Percentiles rank a stretch among this genome's conserved stretches.
phyloP scores from a whole-genome alignment of 2,888 invertebrate species.

The Rhorus exstirpatorius region DNA sequence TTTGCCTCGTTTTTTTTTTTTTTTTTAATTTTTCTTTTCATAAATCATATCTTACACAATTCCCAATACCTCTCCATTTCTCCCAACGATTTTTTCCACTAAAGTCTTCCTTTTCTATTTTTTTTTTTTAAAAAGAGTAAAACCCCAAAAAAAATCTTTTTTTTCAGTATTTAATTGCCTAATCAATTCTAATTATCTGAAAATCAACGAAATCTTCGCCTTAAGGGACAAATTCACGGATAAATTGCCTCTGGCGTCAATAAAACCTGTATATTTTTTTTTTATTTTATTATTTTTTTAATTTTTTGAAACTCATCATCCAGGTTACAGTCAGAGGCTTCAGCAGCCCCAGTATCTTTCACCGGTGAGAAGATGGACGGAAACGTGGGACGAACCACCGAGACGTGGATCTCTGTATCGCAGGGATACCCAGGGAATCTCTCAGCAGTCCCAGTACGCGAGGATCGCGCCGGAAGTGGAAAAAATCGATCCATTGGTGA shows the following conservation, averaged over 20 bases:
- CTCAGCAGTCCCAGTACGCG: slow-evolving; percentile 77
- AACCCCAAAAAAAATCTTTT: too few species aligned
- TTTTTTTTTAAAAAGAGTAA: background rate
- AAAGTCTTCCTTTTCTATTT: too few species aligned
- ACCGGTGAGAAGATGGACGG: slow-evolving; percentile 77
- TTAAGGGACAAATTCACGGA: too few species aligned
- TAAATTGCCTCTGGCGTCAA: too few species aligned
- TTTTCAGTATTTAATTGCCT: too few species aligned
- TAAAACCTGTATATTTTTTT: too few species aligned
- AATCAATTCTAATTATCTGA: too few species aligned
- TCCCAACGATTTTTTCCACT: too few species aligned
- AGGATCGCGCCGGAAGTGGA: slow-evolving; percentile 67
- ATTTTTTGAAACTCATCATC: too few species aligned
- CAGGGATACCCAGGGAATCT: slow-evolving; percentile 77
- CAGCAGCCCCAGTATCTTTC: slow-evolving; percentile 66
- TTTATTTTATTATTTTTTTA: background rate
- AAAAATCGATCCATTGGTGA: slow-evolving; percentile 85
- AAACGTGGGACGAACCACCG: slow-evolving; percentile 76
- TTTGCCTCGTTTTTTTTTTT: background rate
- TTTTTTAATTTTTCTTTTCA: background rate
- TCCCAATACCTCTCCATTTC: too few species aligned
- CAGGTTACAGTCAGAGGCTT: slow-evolving; percentile 72
- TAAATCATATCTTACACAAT: background rate
- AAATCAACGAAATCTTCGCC: too few species aligned
- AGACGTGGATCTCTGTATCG: slow-evolving; percentile 76